Evolutionary conservation across 92 coral and sea anemone species (phyloP).

Genomic region (Palythoa grandiflora): DNA sequence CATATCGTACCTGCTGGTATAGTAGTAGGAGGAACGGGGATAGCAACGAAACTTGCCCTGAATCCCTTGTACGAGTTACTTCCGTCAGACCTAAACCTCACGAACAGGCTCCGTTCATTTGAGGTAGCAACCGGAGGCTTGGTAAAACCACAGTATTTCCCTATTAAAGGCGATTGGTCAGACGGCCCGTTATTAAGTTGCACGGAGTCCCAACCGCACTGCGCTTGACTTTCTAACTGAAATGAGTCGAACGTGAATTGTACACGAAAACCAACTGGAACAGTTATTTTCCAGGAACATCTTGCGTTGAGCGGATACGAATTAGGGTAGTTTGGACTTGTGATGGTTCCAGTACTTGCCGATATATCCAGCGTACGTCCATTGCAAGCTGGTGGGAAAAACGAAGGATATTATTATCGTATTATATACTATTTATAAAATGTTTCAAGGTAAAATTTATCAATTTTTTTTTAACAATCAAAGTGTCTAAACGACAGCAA

Average conservation of each 20-base stretch:
- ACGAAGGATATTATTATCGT: no score
- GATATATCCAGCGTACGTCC: no score
- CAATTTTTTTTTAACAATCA: no score
- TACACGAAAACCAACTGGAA: no score
- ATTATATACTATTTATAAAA: no score
- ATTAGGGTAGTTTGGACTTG: no score
- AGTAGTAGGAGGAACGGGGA: background rate
- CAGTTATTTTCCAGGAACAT: constrained; percentile 49
- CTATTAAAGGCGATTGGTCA: background rate
- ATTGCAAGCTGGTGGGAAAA: no score
- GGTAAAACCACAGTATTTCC: background rate
- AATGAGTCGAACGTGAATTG: constrained; percentile 36
- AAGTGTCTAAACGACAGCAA: no score
- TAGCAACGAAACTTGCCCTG: background rate
- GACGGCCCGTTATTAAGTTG: background rate
- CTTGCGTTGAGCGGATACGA: constrained; percentile 10
- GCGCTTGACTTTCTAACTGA: constrained; percentile 35
- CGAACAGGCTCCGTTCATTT: background rate
- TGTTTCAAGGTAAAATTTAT: no score
- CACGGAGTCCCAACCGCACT: constrained; percentile 51
- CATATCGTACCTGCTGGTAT: background rate
- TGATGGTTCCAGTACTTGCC: no score
- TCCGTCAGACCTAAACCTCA: background rate
- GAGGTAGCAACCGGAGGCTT: background rate
- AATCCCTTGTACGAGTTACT: background rate